A percentile compares a stretch with the other conserved stretches of the same genome.
Conservation (phyloP, 2,888 invertebrate genomes). For the Halictus ligatus region DNA sequence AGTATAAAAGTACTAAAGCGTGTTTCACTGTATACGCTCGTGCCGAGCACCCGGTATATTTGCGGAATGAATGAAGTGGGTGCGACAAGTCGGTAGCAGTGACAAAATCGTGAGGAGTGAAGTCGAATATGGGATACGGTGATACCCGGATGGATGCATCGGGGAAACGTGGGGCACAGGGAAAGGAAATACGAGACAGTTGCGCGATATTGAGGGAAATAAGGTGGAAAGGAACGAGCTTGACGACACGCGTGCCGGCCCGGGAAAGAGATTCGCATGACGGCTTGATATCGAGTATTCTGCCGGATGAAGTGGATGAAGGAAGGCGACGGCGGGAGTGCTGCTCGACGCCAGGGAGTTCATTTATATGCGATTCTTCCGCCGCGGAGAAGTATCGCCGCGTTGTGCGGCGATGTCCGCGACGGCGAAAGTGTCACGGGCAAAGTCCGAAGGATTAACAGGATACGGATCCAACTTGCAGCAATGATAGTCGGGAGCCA, state of each 20-base stretch:
- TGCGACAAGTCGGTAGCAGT: background rate
- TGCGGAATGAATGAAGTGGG: background rate
- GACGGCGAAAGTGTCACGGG: slow-evolving; percentile 54
- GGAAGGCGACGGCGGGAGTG: slow-evolving; percentile 1
- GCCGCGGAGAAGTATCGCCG: background rate
- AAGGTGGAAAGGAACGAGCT: background rate
- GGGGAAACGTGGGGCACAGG: background rate
- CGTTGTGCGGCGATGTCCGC: slow-evolving; percentile 1
- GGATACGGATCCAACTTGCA: slow-evolving; percentile 62
- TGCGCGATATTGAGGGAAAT: background rate
- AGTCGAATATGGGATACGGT: slow-evolving; percentile 13
- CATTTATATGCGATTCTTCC: slow-evolving; percentile 54
- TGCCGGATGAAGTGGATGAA: slow-evolving; percentile 34
- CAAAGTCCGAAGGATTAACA: slow-evolving; percentile 74
- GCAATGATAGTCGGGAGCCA: slow-evolving; percentile 62
- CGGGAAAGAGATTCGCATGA: slow-evolving; percentile 1
- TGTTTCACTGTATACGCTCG: background rate
- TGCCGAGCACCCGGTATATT: background rate
- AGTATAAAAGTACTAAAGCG: no score
- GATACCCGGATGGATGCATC: background rate
- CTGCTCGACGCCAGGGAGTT: slow-evolving; percentile 26
- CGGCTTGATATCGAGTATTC: slow-evolving; percentile 14
- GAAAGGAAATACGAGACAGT: background rate
- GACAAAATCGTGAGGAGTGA: background rate
- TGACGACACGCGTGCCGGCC: background rate